A percentile compares a stretch with the other conserved stretches of the same genome.
These are phyloP conservation scores for Tinamus guttatus DNA, from an alignment of 2,113 vertebrate species.

Conservation along the genomic window DNA sequence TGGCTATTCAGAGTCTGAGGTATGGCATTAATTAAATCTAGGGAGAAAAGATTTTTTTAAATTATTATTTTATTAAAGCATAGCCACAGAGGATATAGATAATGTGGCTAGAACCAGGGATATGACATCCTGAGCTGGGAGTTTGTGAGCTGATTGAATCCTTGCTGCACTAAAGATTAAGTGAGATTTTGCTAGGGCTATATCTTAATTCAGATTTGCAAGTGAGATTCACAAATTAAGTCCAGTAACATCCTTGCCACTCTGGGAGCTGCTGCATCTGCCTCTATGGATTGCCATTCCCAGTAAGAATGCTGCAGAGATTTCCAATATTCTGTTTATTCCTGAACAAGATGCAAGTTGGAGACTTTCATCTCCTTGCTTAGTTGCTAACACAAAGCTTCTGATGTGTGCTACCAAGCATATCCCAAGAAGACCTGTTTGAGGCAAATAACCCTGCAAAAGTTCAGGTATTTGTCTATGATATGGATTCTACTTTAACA, in stretches of 20 bases:
- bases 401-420: not conserved
- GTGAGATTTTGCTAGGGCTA: not conserved
- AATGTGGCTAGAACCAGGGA: not conserved
- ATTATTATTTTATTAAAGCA: not conserved
- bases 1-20: not conserved
- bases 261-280: not conserved
- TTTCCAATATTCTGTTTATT: not conserved
- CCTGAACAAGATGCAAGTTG: not conserved
- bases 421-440: not conserved
- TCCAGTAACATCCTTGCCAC: not conserved
- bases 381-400: not conserved
- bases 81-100: not conserved
- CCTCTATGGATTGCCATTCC: rapidly evolving
- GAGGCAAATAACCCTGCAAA: not conserved
- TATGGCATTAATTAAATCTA: not conserved
- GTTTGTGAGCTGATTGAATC: not conserved
- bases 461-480: not conserved
- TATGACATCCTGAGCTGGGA: rapidly evolving
- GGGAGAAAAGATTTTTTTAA: not conserved
- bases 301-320: not conserved
- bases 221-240: not conserved
- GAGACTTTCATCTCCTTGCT: not conserved
- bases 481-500: not conserved
- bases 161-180: rapidly evolving
- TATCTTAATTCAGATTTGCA: not conserved